These are phyloP conservation scores for Polymixis flavicincta DNA, from an alignment of 2,888 invertebrate species.

Conservation along the genomic window DNA sequence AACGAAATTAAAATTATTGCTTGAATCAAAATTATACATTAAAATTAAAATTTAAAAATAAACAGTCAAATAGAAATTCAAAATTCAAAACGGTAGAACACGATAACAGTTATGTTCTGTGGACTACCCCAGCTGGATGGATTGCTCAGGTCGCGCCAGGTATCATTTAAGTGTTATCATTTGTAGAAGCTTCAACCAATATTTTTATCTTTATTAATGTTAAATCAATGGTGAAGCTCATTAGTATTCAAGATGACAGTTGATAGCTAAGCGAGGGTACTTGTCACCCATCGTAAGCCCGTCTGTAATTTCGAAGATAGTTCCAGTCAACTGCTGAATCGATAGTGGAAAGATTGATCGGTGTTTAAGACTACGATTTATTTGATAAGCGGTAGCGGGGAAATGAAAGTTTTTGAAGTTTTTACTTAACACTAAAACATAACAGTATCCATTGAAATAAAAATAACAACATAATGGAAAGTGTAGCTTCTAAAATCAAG, in stretches of 20 bases:
- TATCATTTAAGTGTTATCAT: not conserved
- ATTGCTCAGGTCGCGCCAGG: not conserved
- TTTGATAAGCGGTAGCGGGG: constrained; percentile 46
- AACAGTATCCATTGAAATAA: too few relatives aligned
- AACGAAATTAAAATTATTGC: too few relatives aligned
- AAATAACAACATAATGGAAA: too few relatives aligned
- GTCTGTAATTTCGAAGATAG: constrained; percentile 57
- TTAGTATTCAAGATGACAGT: constrained; percentile 36
- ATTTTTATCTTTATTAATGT: constrained; percentile 12
- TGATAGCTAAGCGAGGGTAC: constrained; percentile 33
- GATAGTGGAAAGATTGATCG: constrained; percentile 66
- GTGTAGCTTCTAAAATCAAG: too few relatives aligned
- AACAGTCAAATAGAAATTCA: too few relatives aligned
- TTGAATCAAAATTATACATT: too few relatives aligned
- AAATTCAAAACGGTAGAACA: too few relatives aligned
- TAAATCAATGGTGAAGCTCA: constrained; percentile 39
- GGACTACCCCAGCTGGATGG: too few relatives aligned
- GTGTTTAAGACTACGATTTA: constrained; percentile 21
- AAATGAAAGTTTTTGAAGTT: not conserved
- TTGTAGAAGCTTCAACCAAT: too few relatives aligned
- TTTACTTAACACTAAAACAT: too few relatives aligned
- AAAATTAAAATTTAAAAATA: too few relatives aligned
- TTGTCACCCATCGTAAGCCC: constrained; percentile 45
- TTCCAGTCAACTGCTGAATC: constrained; percentile 50
- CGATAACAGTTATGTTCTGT: too few relatives aligned